A percentile compares a stretch with the other conserved stretches of the same genome.
These are phyloP conservation scores for Arctocebus calabarensis DNA, from an alignment of 2,797 vertebrate species.

Conservation along the genomic window DNA sequence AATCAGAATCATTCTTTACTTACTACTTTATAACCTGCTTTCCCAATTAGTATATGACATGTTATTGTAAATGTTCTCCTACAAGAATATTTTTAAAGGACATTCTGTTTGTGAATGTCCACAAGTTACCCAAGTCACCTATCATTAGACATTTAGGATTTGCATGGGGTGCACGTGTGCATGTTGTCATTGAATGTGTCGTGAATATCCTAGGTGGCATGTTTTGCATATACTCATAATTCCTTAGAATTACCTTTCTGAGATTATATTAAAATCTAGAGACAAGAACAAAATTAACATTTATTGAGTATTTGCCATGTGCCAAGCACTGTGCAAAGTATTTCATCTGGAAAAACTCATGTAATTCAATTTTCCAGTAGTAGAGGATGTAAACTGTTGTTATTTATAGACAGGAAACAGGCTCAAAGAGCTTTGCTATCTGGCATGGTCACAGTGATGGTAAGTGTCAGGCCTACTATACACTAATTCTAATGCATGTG, in stretches of 20 bases:
- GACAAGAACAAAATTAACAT: neutral
- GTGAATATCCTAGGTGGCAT: neutral
- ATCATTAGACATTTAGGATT: neutral
- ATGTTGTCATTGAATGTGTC: neutral
- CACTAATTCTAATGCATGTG: neutral
- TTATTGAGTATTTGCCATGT: neutral
- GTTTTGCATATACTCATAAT: neutral
- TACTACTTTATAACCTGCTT: slow-evolving; percentile 22
- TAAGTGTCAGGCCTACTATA: fast-evolving
- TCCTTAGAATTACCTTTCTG: slow-evolving; percentile 1
- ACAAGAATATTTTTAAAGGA: neutral
- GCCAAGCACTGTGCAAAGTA: neutral
- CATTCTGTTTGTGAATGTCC: neutral
- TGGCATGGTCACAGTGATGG: neutral
- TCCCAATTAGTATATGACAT: neutral
- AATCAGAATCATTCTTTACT: neutral
- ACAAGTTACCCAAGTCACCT: neutral
- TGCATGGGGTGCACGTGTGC: neutral
- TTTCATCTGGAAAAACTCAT: neutral
- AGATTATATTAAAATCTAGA: neutral
- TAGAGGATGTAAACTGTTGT: neutral
- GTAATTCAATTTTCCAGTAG: neutral
- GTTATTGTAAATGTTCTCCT: neutral
- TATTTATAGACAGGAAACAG: neutral
- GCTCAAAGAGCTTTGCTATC: neutral